These are phyloP conservation scores for Drosophila carrolli DNA, from an alignment of 1,140 invertebrate species.

Conservation along the genomic window DNA sequence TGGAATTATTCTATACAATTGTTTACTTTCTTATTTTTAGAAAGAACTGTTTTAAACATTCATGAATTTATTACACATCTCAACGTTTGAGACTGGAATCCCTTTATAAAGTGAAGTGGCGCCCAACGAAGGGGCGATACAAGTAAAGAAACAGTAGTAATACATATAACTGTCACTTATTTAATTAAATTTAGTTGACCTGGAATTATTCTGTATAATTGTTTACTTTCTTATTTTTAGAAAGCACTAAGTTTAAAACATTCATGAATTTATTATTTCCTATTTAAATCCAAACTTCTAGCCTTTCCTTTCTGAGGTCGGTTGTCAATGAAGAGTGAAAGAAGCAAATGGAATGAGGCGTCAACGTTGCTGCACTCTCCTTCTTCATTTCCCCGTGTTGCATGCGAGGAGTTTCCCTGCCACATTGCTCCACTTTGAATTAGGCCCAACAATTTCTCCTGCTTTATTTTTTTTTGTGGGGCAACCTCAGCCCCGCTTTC, in stretches of 20 bases:
- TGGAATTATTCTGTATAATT: no score
- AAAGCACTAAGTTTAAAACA: no score
- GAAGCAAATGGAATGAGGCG: not conserved
- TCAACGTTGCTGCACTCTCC: not conserved
- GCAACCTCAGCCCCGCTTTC: slow-evolving; percentile 12
- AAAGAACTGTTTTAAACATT: no score
- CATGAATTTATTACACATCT: not conserved
- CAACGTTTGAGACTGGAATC: not conserved
- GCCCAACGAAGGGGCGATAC: not conserved
- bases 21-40: no score
- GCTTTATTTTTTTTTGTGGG: slow-evolving; percentile 10
- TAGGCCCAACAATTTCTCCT: slow-evolving; percentile 53
- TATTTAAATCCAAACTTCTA: not conserved
- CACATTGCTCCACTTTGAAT: slow-evolving; percentile 58
- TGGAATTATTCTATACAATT: no score
- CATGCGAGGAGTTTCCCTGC: slow-evolving; percentile 35
- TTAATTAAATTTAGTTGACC: no score
- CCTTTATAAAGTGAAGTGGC: not conserved
- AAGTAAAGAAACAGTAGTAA: no score
- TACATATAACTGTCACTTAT: no score
- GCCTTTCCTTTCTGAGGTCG: not conserved
- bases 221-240: no score
- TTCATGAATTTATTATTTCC: not conserved
- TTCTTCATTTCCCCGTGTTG: slow-evolving; percentile 10
- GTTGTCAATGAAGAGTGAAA: slow-evolving; percentile 15